phyloP scores from a whole-genome alignment of 2,888 invertebrate genomes.

The Orchesellides sinensis region DNA sequence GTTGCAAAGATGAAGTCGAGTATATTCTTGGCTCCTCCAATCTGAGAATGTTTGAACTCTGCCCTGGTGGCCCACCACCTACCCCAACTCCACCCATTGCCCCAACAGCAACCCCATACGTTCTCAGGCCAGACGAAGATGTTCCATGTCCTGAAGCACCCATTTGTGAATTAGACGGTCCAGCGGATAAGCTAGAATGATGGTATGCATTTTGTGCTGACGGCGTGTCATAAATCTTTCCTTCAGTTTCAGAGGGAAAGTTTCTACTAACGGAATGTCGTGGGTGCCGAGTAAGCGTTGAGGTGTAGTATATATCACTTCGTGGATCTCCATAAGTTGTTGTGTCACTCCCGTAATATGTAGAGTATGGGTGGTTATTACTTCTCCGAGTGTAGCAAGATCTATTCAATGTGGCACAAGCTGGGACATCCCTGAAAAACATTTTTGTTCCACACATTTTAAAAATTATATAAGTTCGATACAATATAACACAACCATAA shows the following conservation, averaged over 20 bases:
- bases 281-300: slow-evolving; percentile 73
- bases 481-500: background rate
- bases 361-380: slow-evolving; percentile 69
- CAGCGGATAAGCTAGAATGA: slow-evolving; percentile 52
- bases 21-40: slow-evolving; percentile 74
- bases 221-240: slow-evolving; percentile 70
- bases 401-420: slow-evolving; percentile 73
- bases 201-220: slow-evolving; percentile 60
- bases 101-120: slow-evolving; percentile 67
- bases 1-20: slow-evolving; percentile 73
- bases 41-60: slow-evolving; percentile 70
- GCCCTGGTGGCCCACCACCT: slow-evolving; percentile 56
- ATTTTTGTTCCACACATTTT: background rate
- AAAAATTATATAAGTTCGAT: background rate
- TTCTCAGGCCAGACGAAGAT: slow-evolving; percentile 63
- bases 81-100: slow-evolving; percentile 57
- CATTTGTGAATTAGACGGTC: slow-evolving; percentile 22
- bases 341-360: slow-evolving; percentile 69
- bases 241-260: slow-evolving; percentile 61
- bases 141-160: slow-evolving; percentile 53
- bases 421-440: slow-evolving; percentile 73
- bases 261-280: slow-evolving; percentile 64
- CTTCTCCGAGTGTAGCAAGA: slow-evolving; percentile 71
- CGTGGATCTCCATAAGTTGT: slow-evolving; percentile 73
- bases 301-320: slow-evolving; percentile 75